Evolutionary conservation across 2,888 invertebrate species (phyloP), one percentile per base, ranked within the genome.

Genomic region (Pristionchus arcanus): DNA sequence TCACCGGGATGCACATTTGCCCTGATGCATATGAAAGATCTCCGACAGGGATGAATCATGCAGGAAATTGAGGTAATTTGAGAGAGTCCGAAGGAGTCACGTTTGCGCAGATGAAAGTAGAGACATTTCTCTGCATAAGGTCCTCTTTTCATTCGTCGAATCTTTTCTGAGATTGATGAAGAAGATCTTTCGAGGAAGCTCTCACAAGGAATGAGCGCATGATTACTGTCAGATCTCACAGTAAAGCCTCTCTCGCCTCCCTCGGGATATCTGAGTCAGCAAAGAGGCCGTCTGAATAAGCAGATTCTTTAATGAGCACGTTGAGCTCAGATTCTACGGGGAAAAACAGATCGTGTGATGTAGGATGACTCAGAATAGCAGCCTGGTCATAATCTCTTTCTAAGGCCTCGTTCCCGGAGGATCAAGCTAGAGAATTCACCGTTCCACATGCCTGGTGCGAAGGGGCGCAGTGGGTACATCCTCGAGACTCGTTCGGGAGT

Each of bases 191-290:
- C 68, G 28, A 28, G 68, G 68, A 68, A 68, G 28, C 28, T 68
- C 68, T 68, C 31, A 68, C 15, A 31, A 31, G 68, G 25, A 68
- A 68, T 68, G n/a, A n/a, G 63, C 63, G 63, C 63, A 63, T 68
- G 68, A 68, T 68, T 68, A 68, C 68, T 34, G 68, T 68, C 34
- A 28, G 68, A 15, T 68, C 68, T 31, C 66, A 66, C 68, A 68
- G 68, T 68, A 68, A 68, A 16, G 68, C 68, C 68, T 68, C 68
- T 31, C 31, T n/a, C n/a, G n/a, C n/a, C 66, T 63, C 68, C 19
- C 68, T 68, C 68, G 68, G 68, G 68, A 31, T 68, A 68, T 15
- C 7, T 68, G 68, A 31, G 68, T 31, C 31, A 31, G 31, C 28
- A 3, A 16, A 31, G 68, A 28, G 68, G 34, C 68, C 31, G 68